Evolutionary conservation across 2,888 invertebrate species (phyloP).

Genomic region (Ganaspis brasiliensis): DNA sequence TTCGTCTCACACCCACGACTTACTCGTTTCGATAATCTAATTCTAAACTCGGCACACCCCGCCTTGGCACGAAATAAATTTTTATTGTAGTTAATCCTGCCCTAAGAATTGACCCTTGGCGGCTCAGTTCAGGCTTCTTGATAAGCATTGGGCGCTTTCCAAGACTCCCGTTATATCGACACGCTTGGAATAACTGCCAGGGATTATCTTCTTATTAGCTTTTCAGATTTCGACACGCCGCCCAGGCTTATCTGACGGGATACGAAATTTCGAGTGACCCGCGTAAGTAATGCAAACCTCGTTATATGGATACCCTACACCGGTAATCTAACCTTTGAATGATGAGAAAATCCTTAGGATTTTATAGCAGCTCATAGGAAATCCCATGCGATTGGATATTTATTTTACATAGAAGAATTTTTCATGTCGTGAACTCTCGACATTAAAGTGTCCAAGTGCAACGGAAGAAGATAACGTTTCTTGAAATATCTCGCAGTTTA

Average conservation of each 20-base stretch:
- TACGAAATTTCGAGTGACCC: constrained; percentile 15
- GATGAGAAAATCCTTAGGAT: not conserved
- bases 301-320: not conserved
- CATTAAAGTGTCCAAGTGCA: not conserved
- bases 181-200: constrained; percentile 50
- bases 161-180: constrained; percentile 52
- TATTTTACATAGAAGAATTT: not conserved
- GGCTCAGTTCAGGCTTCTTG: constrained; percentile 41
- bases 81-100: constrained; percentile 68
- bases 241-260: constrained; percentile 34
- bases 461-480: not conserved
- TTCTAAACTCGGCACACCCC: constrained; percentile 58
- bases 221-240: constrained; percentile 51
- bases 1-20: constrained; percentile 49
- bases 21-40: constrained; percentile 70
- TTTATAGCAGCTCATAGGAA: not conserved
- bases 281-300: not conserved
- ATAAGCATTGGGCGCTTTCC: constrained; percentile 42
- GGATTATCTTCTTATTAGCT: constrained; percentile 60
- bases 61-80: constrained; percentile 65
- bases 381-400: not conserved
- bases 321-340: constrained; percentile 7
- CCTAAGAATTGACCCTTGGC: constrained; percentile 61
- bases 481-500: not conserved
- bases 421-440: not conserved